Conservation (phyloP, 2,888 invertebrate genomes). For the Diploptera punctata region DNA sequence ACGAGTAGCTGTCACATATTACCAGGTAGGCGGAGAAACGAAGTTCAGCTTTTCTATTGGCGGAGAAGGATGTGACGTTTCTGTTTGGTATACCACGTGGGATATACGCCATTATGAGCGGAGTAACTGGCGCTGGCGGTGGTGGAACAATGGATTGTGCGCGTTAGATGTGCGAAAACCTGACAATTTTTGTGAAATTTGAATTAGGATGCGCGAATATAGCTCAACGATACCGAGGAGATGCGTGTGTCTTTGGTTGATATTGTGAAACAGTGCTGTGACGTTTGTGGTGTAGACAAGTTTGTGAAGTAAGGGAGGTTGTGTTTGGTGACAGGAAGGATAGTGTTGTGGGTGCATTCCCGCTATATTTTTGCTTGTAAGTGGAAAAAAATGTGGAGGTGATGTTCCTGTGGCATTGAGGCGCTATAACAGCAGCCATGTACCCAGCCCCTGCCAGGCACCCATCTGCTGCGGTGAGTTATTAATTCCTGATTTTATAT, state of each 20-base stretch:
- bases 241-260: slow-evolving; percentile 36
- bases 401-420: slow-evolving; percentile 38
- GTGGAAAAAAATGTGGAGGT: slow-evolving; percentile 43
- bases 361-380: slow-evolving; percentile 16
- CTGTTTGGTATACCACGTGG: slow-evolving; percentile 44
- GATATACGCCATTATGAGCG: slow-evolving; percentile 46
- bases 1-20: slow-evolving; percentile 47
- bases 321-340: slow-evolving; percentile 20
- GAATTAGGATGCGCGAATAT: slow-evolving; percentile 44
- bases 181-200: slow-evolving; percentile 44
- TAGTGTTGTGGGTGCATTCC: slow-evolving; percentile 26
- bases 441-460: slow-evolving; percentile 79
- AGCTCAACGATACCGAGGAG: slow-evolving; percentile 35
- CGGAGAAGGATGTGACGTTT: slow-evolving; percentile 43
- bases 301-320: slow-evolving; percentile 18
- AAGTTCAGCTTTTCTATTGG: slow-evolving; percentile 38
- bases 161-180: slow-evolving; percentile 44
- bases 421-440: slow-evolving; percentile 56
- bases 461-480: slow-evolving; percentile 76
- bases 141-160: slow-evolving; percentile 46
- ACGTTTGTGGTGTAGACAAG: slow-evolving; percentile 33
- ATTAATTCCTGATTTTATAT: neutral
- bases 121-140: slow-evolving; percentile 44
- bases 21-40: slow-evolving; percentile 46
- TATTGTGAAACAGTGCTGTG: slow-evolving; percentile 41